Base-by-base conservation (phyloP, 2,888 invertebrate genomes). In the Gasteruption jaculator region DNA sequence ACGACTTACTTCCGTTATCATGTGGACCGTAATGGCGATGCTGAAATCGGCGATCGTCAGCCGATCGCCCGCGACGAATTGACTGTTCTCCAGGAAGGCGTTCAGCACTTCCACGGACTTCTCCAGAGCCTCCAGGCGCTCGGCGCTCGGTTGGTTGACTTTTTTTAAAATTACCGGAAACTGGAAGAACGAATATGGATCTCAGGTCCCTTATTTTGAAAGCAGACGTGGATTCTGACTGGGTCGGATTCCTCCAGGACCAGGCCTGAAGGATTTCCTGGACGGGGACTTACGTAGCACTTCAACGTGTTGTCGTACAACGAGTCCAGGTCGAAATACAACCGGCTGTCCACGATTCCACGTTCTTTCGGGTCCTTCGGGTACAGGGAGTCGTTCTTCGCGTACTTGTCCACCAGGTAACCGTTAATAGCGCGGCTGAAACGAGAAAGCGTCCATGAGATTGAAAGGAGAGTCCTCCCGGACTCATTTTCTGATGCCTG, bases 341-440 rank as follows among this genome's bases (percentile, higher is more conserved):
- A 71, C 41, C 84, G 77, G 62, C 87, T 85, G 70, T 91, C 87
- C 33, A 92, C 83, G 2, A 82, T 41, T 1, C 86, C 91, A 25
- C 88, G 77, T 53, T 81, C 81, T 61, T 83, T 80, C 5, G 87
- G 80, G 55, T 89, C 86, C 60, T 82, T 86, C 3, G 91, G 91
- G 57, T 77, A 80, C 26, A 91, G 72, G 0, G 77, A 73, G 60
- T 84, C 85, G 57, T 85, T 81, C 67, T 86, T 86, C 41, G 82
- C 87, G 65, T 91, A 91, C 61, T 86, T 83, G 71, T 83, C 83
- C 21, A 78, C 85, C 62, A 92, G 75, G 71, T 92, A 92, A 1
- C 79, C 75, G 68, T 83, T 78, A 64, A 91, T 91, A 49, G 89
- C 85, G 30, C 90, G 85, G 34, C 91, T 75, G 54, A 5, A 58